Base-by-base conservation (phyloP, 2,888 invertebrate species). In the Scaptomyza polygonia region DNA sequence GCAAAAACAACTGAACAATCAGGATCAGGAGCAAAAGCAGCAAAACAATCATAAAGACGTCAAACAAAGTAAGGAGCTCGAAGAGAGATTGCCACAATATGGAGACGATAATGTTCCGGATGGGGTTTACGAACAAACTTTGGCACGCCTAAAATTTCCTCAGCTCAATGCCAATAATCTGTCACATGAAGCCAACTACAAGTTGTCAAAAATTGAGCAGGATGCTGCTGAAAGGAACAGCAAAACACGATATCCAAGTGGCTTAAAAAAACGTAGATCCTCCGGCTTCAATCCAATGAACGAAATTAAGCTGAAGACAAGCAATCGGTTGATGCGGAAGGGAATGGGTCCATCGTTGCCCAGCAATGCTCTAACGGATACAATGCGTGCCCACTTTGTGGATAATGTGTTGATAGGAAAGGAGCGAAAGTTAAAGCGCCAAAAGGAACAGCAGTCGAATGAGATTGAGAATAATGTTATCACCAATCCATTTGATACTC, bases 141-240 rank as follows among this genome's bases (percentile, higher is more conserved):
- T 87, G 27, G 47, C 56, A 0, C 69, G 67, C 0, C 66, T 83
- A 0, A 67, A 75, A 7, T 58, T 66, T 0, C 30, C 52, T 0
- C 68, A 53, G 6, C 12, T 25, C 11, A 42, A 30, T 2, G 34
- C 80, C 32, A 90, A 91, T 56, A 91, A 92, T 76, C 74, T 92
- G 0, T 88, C 89, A 0, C 91, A 92, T 40, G 91, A 92, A 69
- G 91, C 92, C 42, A 80, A 92, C 73, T 92, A 92, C 48, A 92
- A 92, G 57, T 74, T 92, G 1, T 92, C 92, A 0, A 91, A 91
- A 72, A 68, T 87, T 7, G 92, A 92, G 58, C 92, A 92, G 69
- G 92, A 92, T 14, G 84, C 84, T 0, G 72, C 86, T 0, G 91
- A 90, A 25, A 67, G 52, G 1, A 12, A 54, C 2, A 25, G 12